Percentiles rank a stretch among this genome's conserved stretches.
phyloP scores from a whole-genome alignment of 2,888 invertebrate genomes.

The Beris morrisii region DNA sequence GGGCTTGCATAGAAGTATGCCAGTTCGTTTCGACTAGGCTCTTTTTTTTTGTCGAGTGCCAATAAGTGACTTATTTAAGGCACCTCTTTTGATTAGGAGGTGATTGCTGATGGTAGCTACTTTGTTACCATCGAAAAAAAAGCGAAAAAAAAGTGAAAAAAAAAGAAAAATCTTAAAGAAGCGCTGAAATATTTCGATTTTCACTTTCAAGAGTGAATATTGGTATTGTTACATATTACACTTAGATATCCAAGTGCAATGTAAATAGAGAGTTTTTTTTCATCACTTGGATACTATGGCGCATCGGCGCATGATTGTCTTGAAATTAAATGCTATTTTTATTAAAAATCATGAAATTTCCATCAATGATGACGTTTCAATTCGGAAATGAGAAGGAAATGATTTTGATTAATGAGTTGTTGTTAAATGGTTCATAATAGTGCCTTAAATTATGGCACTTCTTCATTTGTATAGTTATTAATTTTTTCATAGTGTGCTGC shows the following conservation, averaged over 20 bases:
- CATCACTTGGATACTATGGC: too few relatives aligned
- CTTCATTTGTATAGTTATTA: neutral
- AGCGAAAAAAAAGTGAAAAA: neutral
- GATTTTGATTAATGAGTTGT: slow-evolving; percentile 12
- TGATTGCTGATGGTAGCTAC: slow-evolving; percentile 5
- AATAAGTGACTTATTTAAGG: too few relatives aligned
- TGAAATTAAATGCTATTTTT: too few relatives aligned
- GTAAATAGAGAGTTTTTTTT: slow-evolving; percentile 19
- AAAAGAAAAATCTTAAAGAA: too few relatives aligned
- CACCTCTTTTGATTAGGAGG: too few relatives aligned
- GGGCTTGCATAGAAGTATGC: too few relatives aligned
- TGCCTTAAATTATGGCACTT: slow-evolving; percentile 2
- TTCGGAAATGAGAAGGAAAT: slow-evolving; percentile 9
- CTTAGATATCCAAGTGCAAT: slow-evolving; percentile 17
- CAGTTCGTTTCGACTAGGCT: too few relatives aligned
- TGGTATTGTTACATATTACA: slow-evolving; percentile 12
- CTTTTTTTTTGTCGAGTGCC: too few relatives aligned
- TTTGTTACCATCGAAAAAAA: slow-evolving; percentile 11
- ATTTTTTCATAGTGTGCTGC: neutral
- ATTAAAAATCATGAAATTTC: too few relatives aligned
- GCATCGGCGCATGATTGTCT: too few relatives aligned
- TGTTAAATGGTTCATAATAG: slow-evolving; percentile 9
- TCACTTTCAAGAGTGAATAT: slow-evolving; percentile 19
- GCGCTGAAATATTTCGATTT: slow-evolving; percentile 7
- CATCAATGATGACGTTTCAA: slow-evolving; percentile 1